These are phyloP conservation scores for Caenorhabditis uteleia DNA, from an alignment of 2,888 invertebrate species.

Conservation along the genomic window DNA sequence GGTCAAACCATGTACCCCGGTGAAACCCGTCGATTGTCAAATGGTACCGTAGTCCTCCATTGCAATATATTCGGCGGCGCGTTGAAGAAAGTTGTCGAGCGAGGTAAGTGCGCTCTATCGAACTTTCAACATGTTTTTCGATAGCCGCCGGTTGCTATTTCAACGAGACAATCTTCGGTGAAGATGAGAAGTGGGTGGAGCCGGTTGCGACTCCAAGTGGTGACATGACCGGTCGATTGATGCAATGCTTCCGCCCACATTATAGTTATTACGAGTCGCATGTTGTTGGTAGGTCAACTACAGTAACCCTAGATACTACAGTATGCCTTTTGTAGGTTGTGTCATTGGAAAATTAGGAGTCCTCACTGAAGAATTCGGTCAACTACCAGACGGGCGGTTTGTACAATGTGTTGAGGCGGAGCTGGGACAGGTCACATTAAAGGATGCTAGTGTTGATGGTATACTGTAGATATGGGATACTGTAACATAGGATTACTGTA, in stretches of 20 bases:
- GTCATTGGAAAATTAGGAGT: constrained; percentile 46
- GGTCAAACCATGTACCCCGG: constrained; percentile 48
- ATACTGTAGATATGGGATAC: not conserved
- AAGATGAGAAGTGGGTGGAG: constrained; percentile 54
- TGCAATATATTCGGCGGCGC: constrained; percentile 50
- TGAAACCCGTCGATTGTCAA: constrained; percentile 40
- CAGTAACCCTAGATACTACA: not conserved
- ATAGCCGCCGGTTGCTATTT: constrained; percentile 55
- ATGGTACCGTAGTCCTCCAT: constrained; percentile 51
- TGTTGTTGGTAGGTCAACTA: constrained; percentile 41
- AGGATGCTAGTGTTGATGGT: constrained; percentile 35
- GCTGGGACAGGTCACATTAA: constrained; percentile 32
- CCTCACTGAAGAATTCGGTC: constrained; percentile 41
- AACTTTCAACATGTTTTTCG: constrained; percentile 1
- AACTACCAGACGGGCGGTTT: constrained; percentile 34
- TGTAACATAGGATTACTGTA: constrained; percentile 5
- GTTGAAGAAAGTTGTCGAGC: constrained; percentile 49
- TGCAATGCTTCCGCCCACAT: constrained; percentile 58
- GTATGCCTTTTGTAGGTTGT: constrained; percentile 42
- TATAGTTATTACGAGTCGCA: constrained; percentile 54
- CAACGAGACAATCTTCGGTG: constrained; percentile 48
- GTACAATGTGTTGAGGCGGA: constrained; percentile 46
- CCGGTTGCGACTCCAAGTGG: constrained; percentile 12
- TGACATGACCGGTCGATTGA: constrained; percentile 28
- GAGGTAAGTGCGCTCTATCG: constrained; percentile 19